Evolutionary conservation across 2,888 invertebrate species (phyloP).

Genomic region (Diarsia mendica): DNA sequence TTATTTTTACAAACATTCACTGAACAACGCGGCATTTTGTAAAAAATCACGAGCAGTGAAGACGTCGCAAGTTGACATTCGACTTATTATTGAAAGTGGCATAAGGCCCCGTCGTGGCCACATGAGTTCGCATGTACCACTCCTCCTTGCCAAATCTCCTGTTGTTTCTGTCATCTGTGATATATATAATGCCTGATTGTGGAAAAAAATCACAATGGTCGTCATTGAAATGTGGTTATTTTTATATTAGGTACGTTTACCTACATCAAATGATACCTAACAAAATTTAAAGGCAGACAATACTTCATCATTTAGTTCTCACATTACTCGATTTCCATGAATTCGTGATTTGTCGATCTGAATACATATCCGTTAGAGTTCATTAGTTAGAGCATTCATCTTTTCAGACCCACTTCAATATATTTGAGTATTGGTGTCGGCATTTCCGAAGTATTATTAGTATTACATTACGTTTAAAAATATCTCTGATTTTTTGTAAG

Average conservation of each 20-base stretch:
- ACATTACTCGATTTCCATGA: conserved; percentile 53
- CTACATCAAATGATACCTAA: conserved; percentile 3
- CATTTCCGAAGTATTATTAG: conserved; percentile 62
- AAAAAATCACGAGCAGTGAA: too few species aligned
- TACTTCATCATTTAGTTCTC: conserved; percentile 45
- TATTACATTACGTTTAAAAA: conserved; percentile 48
- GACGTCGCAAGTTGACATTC: too few species aligned
- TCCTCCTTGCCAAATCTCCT: too few species aligned
- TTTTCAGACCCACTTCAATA: conserved; percentile 62
- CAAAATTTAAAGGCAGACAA: conserved; percentile 21
- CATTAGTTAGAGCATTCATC: conserved; percentile 64
- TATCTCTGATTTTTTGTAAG: conserved; percentile 43
- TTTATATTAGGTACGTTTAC: neutral
- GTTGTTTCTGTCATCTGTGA: too few species aligned
- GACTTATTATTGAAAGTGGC: too few species aligned
- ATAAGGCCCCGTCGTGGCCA: too few species aligned
- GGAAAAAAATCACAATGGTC: neutral
- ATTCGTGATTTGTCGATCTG: conserved; percentile 52
- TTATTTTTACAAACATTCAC: too few species aligned
- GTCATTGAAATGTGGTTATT: neutral
- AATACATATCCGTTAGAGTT: conserved; percentile 58
- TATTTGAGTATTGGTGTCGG: conserved; percentile 61
- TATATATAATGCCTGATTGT: conserved; percentile 5
- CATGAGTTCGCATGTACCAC: too few species aligned
- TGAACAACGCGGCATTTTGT: too few species aligned